A percentile compares a stretch with the other conserved stretches of the same genome.
phyloP scores from a whole-genome alignment of 2,113 vertebrate species.

The Fulmarus glacialis region DNA sequence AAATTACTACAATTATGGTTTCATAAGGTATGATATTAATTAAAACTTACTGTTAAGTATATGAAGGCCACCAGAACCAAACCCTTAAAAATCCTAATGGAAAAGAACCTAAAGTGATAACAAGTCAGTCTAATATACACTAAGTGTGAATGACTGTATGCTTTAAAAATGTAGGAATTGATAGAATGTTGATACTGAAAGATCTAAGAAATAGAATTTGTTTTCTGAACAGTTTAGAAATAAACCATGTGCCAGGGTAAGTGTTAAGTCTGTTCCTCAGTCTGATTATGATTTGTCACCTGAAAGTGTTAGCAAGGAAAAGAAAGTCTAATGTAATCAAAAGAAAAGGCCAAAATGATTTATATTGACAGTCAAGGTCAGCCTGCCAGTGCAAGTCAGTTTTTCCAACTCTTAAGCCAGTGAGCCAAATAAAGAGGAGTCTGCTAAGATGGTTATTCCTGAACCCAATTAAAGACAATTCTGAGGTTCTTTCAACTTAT shows the following conservation, averaged over 20 bases:
- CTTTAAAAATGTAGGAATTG: neutral
- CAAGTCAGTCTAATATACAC: neutral
- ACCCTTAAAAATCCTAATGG: neutral
- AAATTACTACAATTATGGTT: slow-evolving; percentile 17
- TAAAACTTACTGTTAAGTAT: neutral
- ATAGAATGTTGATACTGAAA: neutral
- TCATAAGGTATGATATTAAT: neutral
- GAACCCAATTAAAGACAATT: slow-evolving; percentile 43
- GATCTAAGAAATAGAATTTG: neutral
- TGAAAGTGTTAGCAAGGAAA: neutral
- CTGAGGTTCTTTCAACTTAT: slow-evolving; percentile 51
- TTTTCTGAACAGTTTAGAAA: neutral
- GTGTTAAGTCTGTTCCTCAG: neutral
- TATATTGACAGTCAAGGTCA: neutral
- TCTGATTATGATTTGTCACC: neutral
- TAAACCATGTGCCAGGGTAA: neutral
- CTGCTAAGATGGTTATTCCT: neutral
- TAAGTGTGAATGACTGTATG: neutral
- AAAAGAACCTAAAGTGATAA: neutral
- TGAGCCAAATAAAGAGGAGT: neutral
- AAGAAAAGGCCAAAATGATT: neutral
- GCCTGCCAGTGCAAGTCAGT: neutral
- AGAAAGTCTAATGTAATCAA: neutral
- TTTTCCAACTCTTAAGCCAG: neutral
- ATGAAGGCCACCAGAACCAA: neutral